Base-by-base conservation (phyloP, 2,888 invertebrate species). In the Diarsia brunnea region DNA sequence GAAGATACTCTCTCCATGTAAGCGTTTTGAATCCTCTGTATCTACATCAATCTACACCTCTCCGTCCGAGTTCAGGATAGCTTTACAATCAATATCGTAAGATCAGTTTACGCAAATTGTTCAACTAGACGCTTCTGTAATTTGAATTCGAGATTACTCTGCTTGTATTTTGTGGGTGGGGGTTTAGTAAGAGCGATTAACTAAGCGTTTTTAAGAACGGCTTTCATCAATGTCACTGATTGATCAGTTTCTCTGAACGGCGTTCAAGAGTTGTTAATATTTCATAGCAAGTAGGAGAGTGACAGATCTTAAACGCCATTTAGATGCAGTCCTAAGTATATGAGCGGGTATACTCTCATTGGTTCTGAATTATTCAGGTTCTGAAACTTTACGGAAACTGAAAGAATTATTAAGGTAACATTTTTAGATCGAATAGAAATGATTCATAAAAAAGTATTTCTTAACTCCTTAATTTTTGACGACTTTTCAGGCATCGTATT, bases 91-190 rank as follows among this genome's bases (percentile, higher is more conserved):
- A 67, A 77, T 65, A 75, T 64, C 38, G 45, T 43, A 31, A 66
- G 73, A n/a, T 53, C 74, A 73, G 78, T 82, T 86, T 85, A 80
- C 72, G 81, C 78, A 85, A 82, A 81, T 85, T 82, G 71, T 55
- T 68, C 60, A 45, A 53, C 69, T 21, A 70, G 70, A 70, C 45
- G 47, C 55, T 68, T 31, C 68, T 58, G 69, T 65, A 79, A 82
- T 86, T 80, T 84, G 77, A 80, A 83, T 82, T 73, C 74, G 64
- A 79, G 70, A 84, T 84, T 81, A 76, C 65, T 43, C 24, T 66
- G 65, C 27, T 55, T 19, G 63, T 61, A 49, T 75, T 66, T 64
- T 64, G 69, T 38, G 61, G 14, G 38, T 12, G 60, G 24, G 75
- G 83, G 5, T 49, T 27, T 53, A 72, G 1, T 83, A 65, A n/a